Evolutionary conservation across 2,797 vertebrate species (phyloP), one percentile per base, ranked within the genome.

Genomic region (Tadarida brasiliensis): DNA sequence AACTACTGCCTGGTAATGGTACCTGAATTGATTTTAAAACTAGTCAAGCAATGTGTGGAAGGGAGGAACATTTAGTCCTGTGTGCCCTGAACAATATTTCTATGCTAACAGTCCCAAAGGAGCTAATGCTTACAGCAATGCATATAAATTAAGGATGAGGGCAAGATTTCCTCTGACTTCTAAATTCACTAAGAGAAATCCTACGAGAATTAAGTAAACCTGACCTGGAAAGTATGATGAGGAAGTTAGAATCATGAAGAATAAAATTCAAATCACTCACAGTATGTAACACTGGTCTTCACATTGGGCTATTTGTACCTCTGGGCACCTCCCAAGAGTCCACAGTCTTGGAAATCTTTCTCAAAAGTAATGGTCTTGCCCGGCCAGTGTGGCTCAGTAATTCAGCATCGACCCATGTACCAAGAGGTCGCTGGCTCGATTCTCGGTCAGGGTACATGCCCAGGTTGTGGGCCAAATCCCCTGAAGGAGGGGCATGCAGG

Each of bases 1-100:
- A 28, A 17, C 71, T 54, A 35, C 71, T 87, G 57, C 70, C 85
- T 87, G 76, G 26, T 19, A 81, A 77, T 71, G 73, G 19, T 51
- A 83, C 67, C 35, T 61, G 71, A 63, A 87, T 30, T 93, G 49
- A 94, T 94, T 91, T 95, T 89, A 77, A 90, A 87, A 91, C 26
- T 39, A 56, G 86, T 71, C 70, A 91, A 93, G 92, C 77, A 71
- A 51, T 49, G 24, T 30, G 54, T 30, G 17, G 74, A 59, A 24
- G 10, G 11, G 28, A 83, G 35, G 30, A 28, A 65, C 35, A 73
- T 85, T 77, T 67, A 65, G 20, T 90, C 54, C 78, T 57, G 1
- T 70, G 33, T 59, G 3, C 61, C 87, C 33, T 73, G 54, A 73
- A 68, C 47, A 11, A n/a, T 83, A n/a, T 47, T 76, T 84, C 54